Evolutionary conservation across 2,888 invertebrate genomes (phyloP).

Genomic region (Diloba caeruleocephala): DNA sequence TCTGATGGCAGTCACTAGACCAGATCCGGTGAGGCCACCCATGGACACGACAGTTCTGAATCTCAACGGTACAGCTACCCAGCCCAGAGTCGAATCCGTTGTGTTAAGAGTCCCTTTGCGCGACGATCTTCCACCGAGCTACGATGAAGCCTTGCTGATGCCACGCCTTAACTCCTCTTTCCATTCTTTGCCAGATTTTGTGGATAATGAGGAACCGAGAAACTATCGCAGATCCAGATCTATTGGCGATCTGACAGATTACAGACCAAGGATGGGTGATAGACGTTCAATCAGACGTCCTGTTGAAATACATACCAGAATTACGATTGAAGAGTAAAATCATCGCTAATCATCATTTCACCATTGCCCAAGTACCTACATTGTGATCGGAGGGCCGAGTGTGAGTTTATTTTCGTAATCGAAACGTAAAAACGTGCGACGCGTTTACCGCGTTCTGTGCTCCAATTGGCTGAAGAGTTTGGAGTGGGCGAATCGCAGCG

Average conservation of each 20-base stretch:
- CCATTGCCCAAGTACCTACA: neutral
- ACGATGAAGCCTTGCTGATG: conserved; percentile 93
- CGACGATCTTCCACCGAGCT: conserved; percentile 90
- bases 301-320: conserved; percentile 71
- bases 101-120: conserved; percentile 74
- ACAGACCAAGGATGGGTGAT: conserved; percentile 71
- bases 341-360: neutral
- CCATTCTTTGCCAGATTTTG: conserved; percentile 87
- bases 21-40: conserved; percentile 67
- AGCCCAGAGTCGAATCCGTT: conserved; percentile 70
- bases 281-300: conserved; percentile 81
- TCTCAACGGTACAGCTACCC: conserved; percentile 65
- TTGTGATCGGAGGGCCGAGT: too few species aligned
- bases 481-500: too few species aligned
- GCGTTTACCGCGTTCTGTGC: too few species aligned
- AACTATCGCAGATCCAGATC: conserved; percentile 80
- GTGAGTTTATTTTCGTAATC: too few species aligned
- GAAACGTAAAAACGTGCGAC: too few species aligned
- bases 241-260: conserved; percentile 81
- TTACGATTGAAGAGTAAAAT: conserved; percentile 29
- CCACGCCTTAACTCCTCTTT: conserved; percentile 91
- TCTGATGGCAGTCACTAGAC: conserved; percentile 79
- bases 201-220: conserved; percentile 73
- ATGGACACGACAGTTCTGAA: conserved; percentile 81
- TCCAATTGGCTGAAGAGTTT: too few species aligned